Conservation (phyloP, 2,888 invertebrate genomes). For the Tetheella fluctuosa region DNA sequence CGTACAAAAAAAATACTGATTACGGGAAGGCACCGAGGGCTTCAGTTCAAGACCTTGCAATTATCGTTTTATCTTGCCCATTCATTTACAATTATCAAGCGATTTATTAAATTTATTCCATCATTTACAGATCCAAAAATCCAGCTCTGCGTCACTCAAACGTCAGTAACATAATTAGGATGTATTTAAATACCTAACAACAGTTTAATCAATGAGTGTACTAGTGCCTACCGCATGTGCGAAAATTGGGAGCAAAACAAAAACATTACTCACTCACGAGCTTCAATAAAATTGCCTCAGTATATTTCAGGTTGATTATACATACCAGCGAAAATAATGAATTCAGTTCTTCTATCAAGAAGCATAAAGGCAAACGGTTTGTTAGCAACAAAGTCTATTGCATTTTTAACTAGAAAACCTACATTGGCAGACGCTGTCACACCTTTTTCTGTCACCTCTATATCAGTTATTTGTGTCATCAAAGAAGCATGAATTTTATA, state of each 20-base stretch:
- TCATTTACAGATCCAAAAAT: no score
- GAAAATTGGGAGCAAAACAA: not conserved
- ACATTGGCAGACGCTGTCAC: slow-evolving; percentile 38
- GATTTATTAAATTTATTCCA: no score
- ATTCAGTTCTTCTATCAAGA: slow-evolving; percentile 57
- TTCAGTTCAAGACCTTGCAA: no score
- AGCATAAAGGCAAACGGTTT: slow-evolving; percentile 63
- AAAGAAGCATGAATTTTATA: slow-evolving; percentile 54
- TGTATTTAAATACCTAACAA: not conserved
- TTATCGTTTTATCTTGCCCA: no score
- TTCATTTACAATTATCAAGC: no score
- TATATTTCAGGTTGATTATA: slow-evolving; percentile 53
- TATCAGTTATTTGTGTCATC: slow-evolving; percentile 57
- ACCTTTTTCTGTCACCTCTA: slow-evolving; percentile 61
- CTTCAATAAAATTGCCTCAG: slow-evolving; percentile 28
- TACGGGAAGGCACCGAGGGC: no score
- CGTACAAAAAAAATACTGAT: no score
- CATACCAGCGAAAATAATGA: slow-evolving; percentile 64
- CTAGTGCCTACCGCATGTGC: not conserved
- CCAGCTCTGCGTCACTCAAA: not conserved
- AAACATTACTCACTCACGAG: not conserved
- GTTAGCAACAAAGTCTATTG: slow-evolving; percentile 51
- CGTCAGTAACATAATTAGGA: not conserved
- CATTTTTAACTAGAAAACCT: slow-evolving; percentile 34
- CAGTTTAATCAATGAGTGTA: not conserved